phyloP scores from a whole-genome alignment of 2,888 invertebrate genomes.

The Drosophila colorata region DNA sequence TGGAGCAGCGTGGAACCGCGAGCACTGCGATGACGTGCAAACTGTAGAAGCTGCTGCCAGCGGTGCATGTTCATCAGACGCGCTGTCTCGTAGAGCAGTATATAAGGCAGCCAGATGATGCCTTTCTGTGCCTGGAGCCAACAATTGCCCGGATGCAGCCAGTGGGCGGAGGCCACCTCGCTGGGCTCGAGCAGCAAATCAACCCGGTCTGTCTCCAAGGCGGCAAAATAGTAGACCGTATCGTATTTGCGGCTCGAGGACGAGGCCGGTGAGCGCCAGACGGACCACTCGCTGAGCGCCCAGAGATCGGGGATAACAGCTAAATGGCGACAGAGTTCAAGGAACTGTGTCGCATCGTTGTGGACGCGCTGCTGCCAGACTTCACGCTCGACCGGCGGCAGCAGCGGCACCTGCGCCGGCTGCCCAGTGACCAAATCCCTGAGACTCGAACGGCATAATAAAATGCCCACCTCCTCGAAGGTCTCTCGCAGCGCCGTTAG shows the following conservation, averaged over 20 bases:
- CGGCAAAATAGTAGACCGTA: conserved; percentile 73
- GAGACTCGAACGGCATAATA: conserved; percentile 88
- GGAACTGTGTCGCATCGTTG: conserved; percentile 85
- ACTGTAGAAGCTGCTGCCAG: conserved; percentile 87
- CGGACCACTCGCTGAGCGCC: conserved; percentile 93
- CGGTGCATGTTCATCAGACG: conserved; percentile 87
- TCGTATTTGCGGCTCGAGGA: conserved; percentile 70
- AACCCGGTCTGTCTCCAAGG: conserved; percentile 48
- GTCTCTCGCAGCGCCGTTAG: conserved; percentile 95
- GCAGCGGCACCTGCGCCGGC: conserved; percentile 82
- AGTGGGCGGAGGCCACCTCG: conserved; percentile 64
- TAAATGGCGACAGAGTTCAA: conserved; percentile 89
- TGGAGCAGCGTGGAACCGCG: conserved; percentile 87
- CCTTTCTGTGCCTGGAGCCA: conserved; percentile 57
- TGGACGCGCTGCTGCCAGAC: conserved; percentile 88
- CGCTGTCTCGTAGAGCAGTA: conserved; percentile 91
- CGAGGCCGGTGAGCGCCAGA: conserved; percentile 91
- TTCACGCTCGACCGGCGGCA: conserved; percentile 86
- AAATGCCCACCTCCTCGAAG: conserved; percentile 95
- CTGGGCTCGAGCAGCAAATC: conserved; percentile 70
- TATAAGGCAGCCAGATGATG: conserved; percentile 87
- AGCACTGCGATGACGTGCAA: conserved; percentile 87
- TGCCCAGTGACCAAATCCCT: conserved; percentile 70
- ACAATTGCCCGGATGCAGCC: conserved; percentile 57
- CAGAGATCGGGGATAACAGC: conserved; percentile 92